Evolutionary conservation across 2,797 vertebrate species (phyloP), one percentile per base, ranked within the genome.

Genomic region (Argya squamiceps): DNA sequence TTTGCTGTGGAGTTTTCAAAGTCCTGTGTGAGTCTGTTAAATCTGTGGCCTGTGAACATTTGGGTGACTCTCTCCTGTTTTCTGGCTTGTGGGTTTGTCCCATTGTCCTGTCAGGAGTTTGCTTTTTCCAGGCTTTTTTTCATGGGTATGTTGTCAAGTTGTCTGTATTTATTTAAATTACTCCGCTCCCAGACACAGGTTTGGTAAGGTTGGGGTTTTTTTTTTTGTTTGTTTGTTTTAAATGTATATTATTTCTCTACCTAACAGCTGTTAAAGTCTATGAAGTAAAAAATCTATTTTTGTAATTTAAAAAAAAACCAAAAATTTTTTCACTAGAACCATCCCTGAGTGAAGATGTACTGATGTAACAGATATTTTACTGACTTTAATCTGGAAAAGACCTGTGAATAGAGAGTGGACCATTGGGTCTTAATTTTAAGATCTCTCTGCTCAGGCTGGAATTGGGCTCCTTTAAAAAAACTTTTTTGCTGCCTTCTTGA

Each of bases 201-300:
- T 68, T 68, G 29, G 14, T 52, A 43, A 52, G 5, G 2, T 36
- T 49, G 11, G 15, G 6, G 17, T 0, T 0, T 7, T 18, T 7
- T 18, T 15, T 29, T 13, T 44, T 47, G 5, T 10, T 49, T 46
- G 12, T 46, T 49, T 70, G n/a, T 62, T 84, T 41, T 29, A 37
- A 46, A 41, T 24, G 10, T 23, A 1, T n/a, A 13, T 67, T 43
- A 11, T n/a, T 64, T 89, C 88, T 30, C 26, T 60, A 7, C 24
- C 14, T 46, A 41, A 7, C 12, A 62, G 26, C 26, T 34, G 20
- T 9, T 70, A n/a, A 34, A 69, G 6, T 70, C n/a, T 70, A 1
- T 80, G 10, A 41, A 70, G 29, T 60, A 75, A 86, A 78, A 81
- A 34, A 24, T 12, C 19, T 23, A 2, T 14, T 49, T 26, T 32